Evolutionary conservation across 2,888 invertebrate genomes (phyloP).

Genomic region (Drosophila stalkeri): DNA sequence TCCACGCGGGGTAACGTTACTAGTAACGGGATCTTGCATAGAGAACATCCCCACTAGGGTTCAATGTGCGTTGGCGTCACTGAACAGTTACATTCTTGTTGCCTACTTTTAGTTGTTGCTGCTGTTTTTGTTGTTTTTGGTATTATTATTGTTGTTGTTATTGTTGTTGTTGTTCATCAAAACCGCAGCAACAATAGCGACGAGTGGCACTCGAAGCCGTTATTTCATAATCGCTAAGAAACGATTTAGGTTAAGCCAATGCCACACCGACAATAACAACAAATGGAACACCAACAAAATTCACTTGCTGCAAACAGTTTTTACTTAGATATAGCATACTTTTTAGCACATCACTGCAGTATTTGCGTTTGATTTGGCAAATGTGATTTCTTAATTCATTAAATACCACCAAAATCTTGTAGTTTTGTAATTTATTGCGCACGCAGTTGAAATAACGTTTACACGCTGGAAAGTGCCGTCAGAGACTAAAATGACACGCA

Average conservation of each 20-base stretch:
- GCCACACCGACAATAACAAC: constrained; percentile 19
- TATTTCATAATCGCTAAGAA: constrained; percentile 70
- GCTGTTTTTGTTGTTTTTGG: neutral
- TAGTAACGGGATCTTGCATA: constrained; percentile 16
- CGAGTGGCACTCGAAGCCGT: constrained; percentile 37
- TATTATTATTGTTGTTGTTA: constrained; percentile 8
- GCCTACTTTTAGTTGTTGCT: constrained; percentile 16
- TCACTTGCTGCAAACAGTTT: neutral
- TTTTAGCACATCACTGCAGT: constrained; percentile 7
- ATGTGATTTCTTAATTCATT: constrained; percentile 28
- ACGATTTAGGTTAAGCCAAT: constrained; percentile 59
- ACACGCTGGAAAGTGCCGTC: constrained; percentile 67
- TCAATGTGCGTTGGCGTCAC: constrained; percentile 46
- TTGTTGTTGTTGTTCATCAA: constrained; percentile 20
- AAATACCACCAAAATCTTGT: constrained; percentile 37
- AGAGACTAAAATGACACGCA: constrained; percentile 58
- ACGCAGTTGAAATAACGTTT: constrained; percentile 44
- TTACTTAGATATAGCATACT: constrained; percentile 24
- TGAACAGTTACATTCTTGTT: constrained; percentile 19
- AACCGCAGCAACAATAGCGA: constrained; percentile 25
- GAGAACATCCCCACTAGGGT: constrained; percentile 21
- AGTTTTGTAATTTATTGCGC: constrained; percentile 24
- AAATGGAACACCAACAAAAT: neutral
- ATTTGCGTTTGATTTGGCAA: neutral
- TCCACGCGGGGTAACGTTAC: neutral